phyloP scores from a whole-genome alignment of 2,888 invertebrate genomes.

The Thyatira batis region DNA sequence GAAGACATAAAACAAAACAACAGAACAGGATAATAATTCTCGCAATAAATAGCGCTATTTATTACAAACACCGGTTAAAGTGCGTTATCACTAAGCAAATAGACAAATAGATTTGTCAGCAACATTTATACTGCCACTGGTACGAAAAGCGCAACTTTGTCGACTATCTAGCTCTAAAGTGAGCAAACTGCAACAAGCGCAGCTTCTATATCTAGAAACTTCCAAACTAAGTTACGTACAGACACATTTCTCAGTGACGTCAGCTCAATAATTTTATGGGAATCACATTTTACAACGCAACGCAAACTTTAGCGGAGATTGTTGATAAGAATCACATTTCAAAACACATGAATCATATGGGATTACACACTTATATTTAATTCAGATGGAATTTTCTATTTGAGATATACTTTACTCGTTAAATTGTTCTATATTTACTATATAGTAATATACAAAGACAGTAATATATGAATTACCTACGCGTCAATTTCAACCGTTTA shows the following conservation, averaged over 20 bases:
- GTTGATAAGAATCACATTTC: constrained; percentile 20
- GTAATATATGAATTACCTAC: no score
- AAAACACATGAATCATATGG: not conserved
- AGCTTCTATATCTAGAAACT: constrained; percentile 61
- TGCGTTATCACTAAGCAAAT: constrained; percentile 53
- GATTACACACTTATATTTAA: not conserved
- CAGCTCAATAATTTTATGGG: constrained; percentile 50
- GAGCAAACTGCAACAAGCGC: constrained; percentile 57
- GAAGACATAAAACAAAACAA: constrained; percentile 3
- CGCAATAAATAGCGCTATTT: constrained; percentile 4
- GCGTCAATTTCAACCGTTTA: no score
- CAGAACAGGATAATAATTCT: constrained; percentile 11
- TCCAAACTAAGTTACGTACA: constrained; percentile 51
- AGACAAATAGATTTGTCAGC: constrained; percentile 50
- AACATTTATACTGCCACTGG: constrained; percentile 60
- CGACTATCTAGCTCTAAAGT: constrained; percentile 49
- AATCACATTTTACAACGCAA: constrained; percentile 33
- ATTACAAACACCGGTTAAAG: constrained; percentile 34
- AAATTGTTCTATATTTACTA: no score
- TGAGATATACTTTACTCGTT: no score
- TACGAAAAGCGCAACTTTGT: constrained; percentile 69
- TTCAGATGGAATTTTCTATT: not conserved
- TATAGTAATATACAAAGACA: no score
- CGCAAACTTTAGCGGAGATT: constrained; percentile 24
- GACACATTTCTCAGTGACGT: constrained; percentile 57